phyloP scores from a whole-genome alignment of 2,797 vertebrate species.

The Vipera ursinii region DNA sequence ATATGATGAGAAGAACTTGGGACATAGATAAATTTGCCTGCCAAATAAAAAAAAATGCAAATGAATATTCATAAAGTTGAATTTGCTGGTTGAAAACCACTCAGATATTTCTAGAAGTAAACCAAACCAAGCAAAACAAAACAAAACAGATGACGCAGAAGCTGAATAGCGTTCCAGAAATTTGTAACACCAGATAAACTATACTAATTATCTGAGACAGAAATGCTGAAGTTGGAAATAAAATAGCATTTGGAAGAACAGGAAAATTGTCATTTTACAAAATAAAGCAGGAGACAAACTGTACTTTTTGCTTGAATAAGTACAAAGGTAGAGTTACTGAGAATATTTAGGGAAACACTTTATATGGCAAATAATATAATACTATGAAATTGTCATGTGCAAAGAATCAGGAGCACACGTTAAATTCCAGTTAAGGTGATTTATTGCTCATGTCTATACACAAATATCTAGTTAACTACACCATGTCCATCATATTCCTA shows the following conservation, averaged over 20 bases:
- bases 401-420: background rate
- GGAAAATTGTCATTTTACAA: background rate
- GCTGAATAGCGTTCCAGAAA: background rate
- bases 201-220: background rate
- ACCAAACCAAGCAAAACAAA: background rate
- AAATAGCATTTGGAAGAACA: background rate
- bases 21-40: background rate
- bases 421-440: background rate
- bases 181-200: background rate
- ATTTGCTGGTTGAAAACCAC: constrained; percentile 32
- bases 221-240: background rate
- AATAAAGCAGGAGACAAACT: constrained; percentile 14
- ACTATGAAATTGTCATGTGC: background rate
- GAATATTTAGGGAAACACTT: background rate
- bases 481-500: background rate
- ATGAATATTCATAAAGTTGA: background rate
- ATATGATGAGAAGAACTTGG: background rate
- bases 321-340: background rate
- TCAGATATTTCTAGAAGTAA: background rate
- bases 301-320: background rate
- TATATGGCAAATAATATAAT: background rate
- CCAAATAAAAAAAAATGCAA: background rate
- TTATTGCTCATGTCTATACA: background rate
- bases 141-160: background rate
- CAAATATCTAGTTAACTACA: background rate